phyloP scores from a whole-genome alignment of 2,113 vertebrate genomes.

The Australoheros scitulus region DNA sequence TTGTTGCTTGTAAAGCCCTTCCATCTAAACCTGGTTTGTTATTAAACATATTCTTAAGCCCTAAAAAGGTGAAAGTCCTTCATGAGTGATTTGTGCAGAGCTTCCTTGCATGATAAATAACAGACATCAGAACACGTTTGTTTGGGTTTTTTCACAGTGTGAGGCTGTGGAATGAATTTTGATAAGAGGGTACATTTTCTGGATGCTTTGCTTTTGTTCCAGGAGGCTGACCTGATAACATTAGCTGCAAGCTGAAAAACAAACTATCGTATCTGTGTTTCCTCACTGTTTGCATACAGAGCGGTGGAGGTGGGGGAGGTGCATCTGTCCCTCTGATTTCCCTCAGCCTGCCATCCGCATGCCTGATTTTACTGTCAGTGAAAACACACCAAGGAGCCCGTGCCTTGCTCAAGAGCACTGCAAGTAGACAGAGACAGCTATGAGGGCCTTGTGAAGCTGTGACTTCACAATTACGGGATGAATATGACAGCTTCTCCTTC shows the following conservation, averaged over 20 bases:
- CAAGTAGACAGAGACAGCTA: not conserved
- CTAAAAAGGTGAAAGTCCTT: not conserved
- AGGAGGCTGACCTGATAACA: not conserved
- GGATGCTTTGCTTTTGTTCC: not conserved
- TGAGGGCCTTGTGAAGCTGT: not conserved
- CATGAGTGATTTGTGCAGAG: not conserved
- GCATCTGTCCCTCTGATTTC: not conserved
- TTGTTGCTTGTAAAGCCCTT: not conserved
- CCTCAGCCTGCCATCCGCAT: not conserved
- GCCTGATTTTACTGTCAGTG: not conserved
- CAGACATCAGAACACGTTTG: not conserved
- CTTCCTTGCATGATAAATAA: not conserved
- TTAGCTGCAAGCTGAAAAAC: not conserved
- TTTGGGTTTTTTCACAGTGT: not conserved
- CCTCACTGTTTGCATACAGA: not conserved
- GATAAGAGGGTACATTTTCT: not conserved
- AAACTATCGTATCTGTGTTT: not conserved
- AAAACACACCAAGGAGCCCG: not conserved
- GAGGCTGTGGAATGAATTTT: not conserved
- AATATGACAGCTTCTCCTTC: not conserved
- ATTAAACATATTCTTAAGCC: not conserved
- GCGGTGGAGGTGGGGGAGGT: not conserved
- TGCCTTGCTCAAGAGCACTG: constrained; percentile 8
- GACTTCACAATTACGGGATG: not conserved
- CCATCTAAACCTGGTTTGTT: not conserved